A percentile compares a stretch with the other conserved stretches of the same genome.
Evolutionary conservation across 2,888 invertebrate genomes (phyloP).

Genomic region (Tipula confusa): DNA sequence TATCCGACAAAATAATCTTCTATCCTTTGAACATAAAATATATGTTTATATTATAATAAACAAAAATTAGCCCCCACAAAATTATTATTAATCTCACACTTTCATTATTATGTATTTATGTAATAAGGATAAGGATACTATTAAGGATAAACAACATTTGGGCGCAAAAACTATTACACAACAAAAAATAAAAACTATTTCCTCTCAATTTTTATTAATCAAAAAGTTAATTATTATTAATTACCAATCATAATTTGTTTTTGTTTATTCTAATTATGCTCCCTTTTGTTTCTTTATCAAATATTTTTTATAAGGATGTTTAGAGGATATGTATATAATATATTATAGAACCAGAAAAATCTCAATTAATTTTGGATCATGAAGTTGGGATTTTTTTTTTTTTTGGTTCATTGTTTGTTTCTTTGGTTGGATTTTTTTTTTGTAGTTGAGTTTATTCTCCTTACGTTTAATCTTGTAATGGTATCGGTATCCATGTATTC

Average conservation of each 20-base stretch:
- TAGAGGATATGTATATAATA: not conserved
- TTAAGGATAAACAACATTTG: not conserved
- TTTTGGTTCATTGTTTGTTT: too few species aligned
- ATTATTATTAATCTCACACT: not conserved
- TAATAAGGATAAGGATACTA: not conserved
- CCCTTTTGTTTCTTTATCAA: not conserved
- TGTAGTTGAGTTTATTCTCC: not conserved
- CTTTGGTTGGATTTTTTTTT: not conserved
- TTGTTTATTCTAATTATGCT: not conserved
- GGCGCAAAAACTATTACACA: not conserved
- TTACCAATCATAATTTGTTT: not conserved
- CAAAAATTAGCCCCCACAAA: not conserved
- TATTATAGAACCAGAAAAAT: not conserved
- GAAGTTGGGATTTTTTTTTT: not conserved
- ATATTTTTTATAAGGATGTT: not conserved
- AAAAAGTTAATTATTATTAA: slow-evolving; percentile 4
- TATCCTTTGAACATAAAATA: not conserved
- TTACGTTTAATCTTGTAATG: not conserved
- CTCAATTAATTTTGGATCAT: slow-evolving; percentile 25
- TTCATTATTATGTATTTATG: not conserved
- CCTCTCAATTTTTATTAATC: not conserved
- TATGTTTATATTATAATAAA: too few species aligned
- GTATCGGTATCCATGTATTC: not conserved
- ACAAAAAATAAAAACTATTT: not conserved
- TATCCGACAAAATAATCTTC: not conserved